Conservation (phyloP, 2,797 vertebrate genomes). For the Chelon auratus region DNA sequence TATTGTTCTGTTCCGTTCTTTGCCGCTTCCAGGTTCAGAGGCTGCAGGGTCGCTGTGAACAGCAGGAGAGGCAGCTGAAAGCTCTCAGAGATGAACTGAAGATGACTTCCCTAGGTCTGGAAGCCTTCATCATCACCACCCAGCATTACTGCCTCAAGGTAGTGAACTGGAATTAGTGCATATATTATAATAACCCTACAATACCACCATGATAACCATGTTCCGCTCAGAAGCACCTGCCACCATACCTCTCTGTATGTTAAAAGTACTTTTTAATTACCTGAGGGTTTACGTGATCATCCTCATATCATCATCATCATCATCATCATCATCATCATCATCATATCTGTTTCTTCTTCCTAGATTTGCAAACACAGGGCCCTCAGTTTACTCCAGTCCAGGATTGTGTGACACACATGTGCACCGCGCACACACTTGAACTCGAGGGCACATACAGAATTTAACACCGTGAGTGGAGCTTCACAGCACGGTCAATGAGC, state of each 20-base stretch:
- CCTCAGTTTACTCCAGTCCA: constrained; percentile 1
- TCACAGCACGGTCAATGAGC: constrained; percentile 44
- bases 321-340: neutral
- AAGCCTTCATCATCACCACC: constrained; percentile 91
- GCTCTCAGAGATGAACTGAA: constrained; percentile 86
- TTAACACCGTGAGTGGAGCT: constrained; percentile 47
- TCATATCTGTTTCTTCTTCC: neutral
- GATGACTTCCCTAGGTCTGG: constrained; percentile 86
- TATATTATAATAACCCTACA: neutral
- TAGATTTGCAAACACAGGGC: neutral
- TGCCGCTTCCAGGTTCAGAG: constrained; percentile 78
- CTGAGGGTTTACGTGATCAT: neutral
- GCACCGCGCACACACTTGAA: constrained; percentile 6
- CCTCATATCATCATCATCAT: neutral
- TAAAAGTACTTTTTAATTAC: neutral
- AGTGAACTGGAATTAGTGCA: constrained; percentile 19
- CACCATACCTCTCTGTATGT: neutral
- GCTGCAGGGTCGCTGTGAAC: constrained; percentile 89
- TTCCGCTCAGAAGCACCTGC: neutral
- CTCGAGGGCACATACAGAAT: constrained; percentile 44
- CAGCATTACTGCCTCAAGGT: constrained; percentile 91
- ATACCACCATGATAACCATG: neutral
- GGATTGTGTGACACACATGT: neutral
- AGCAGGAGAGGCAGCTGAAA: constrained; percentile 87
- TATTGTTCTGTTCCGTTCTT: constrained; percentile 17